Conservation (phyloP, 2,113 vertebrate genomes). For the Piaya cayana region DNA sequence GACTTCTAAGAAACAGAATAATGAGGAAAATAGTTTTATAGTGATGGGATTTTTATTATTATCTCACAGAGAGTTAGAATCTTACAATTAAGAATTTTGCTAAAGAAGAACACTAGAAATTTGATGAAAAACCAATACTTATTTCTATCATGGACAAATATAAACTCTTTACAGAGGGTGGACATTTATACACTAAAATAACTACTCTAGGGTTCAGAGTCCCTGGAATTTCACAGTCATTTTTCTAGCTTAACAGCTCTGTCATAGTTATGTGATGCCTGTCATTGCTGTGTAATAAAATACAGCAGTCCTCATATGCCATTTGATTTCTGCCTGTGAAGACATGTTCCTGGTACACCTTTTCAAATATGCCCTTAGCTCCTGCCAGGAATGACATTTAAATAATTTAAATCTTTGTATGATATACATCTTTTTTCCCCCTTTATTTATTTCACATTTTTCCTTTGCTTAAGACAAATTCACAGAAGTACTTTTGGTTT, state of each 20-base stretch:
- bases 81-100: neutral
- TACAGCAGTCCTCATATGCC: neutral
- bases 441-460: neutral
- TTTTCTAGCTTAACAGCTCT: neutral
- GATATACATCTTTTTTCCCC: neutral
- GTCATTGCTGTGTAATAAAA: neutral
- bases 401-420: neutral
- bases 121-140: neutral
- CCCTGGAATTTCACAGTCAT: neutral
- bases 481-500: neutral
- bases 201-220: neutral
- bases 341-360: accelerated
- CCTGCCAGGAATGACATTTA: neutral
- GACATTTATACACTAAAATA: neutral
- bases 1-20: neutral
- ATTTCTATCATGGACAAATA: neutral
- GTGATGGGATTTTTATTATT: neutral
- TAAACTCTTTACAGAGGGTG: neutral
- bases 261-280: neutral
- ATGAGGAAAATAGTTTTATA: neutral
- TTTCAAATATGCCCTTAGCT: neutral
- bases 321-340: neutral
- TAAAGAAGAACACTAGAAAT: neutral
- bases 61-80: neutral
- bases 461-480: neutral